Evolutionary conservation across 2,888 invertebrate species (phyloP), one percentile per base, ranked within the genome.

Genomic region (Tanytarsus gracilentus): DNA sequence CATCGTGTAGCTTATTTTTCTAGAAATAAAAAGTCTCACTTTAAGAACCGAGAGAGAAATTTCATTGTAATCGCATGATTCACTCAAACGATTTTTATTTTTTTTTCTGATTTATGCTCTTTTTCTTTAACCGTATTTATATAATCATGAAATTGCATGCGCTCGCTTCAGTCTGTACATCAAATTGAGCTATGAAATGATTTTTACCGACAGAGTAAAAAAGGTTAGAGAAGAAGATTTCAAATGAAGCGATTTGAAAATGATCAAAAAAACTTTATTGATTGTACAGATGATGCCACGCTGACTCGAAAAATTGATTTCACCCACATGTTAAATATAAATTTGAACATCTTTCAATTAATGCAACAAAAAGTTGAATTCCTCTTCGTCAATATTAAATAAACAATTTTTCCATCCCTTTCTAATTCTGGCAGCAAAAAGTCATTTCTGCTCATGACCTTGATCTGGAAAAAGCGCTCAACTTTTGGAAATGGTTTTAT

Each of bases 61-160:
- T 36, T 40, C 16, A 55, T 55, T 39, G 40, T 25, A 55, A 55
- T 55, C n/a, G 55, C 40, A 27, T 55, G 55, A 53, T 23, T 55
- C 40, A 27, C 40, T 55, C 26, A n/a, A 40, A 55, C 40, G 39
- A 55, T 55, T 8, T 36, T 11, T 21, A 16, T 11, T 11, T 7
- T 36, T 16, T 14, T 44, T 44, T 21, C 18, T 44, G 14, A 33
- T 33, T 44, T 44, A 16, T 23, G 18, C 44, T 18, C 11, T 11
- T 3, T 39, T 27, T 55, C 39, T 40, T 55, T 55, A 40, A 55
- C 39, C 27, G 55, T 16, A 40, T 50, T 50, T 44, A 18, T 2
- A 18, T 44, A n/a, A n/a, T n/a, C n/a, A n/a, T n/a, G n/a, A n/a
- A n/a, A n/a, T n/a, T n/a, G n/a, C n/a, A n/a, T n/a, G n/a, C n/a